phyloP scores from a whole-genome alignment of 2,797 vertebrate genomes.

The Poecile montanus region DNA sequence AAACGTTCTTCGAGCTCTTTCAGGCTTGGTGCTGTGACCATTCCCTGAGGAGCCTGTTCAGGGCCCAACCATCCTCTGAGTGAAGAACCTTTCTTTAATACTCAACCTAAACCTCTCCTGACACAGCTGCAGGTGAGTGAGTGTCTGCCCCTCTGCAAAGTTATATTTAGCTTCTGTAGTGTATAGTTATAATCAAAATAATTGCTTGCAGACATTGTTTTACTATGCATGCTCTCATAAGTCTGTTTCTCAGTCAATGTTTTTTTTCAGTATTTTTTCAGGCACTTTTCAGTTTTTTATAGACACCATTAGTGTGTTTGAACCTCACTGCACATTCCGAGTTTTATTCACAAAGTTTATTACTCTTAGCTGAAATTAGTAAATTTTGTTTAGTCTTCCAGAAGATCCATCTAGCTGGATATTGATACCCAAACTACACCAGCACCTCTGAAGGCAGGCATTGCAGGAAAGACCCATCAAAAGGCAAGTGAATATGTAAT shows the following conservation, averaged over 20 bases:
- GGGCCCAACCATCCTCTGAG: neutral
- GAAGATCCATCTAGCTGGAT: neutral
- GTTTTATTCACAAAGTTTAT: neutral
- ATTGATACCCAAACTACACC: neutral
- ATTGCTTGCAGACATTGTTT: neutral
- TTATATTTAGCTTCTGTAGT: neutral
- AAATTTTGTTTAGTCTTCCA: neutral
- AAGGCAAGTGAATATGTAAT: neutral
- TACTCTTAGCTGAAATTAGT: neutral
- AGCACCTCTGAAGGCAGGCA: neutral
- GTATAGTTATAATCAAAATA: neutral
- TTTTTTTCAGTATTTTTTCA: neutral
- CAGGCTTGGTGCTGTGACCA: neutral
- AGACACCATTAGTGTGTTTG: neutral
- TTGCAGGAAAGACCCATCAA: neutral
- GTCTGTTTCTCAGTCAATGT: neutral
- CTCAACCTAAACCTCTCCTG: neutral
- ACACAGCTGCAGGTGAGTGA: neutral
- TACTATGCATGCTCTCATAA: neutral
- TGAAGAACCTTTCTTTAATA: neutral
- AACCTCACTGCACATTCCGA: neutral
- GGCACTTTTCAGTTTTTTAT: neutral
- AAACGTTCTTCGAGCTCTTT: accelerated
- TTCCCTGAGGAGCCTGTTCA: neutral
- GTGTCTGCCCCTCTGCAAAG: neutral